Conservation (phyloP, 2,797 vertebrate genomes). For the Capromys pilorides region DNA sequence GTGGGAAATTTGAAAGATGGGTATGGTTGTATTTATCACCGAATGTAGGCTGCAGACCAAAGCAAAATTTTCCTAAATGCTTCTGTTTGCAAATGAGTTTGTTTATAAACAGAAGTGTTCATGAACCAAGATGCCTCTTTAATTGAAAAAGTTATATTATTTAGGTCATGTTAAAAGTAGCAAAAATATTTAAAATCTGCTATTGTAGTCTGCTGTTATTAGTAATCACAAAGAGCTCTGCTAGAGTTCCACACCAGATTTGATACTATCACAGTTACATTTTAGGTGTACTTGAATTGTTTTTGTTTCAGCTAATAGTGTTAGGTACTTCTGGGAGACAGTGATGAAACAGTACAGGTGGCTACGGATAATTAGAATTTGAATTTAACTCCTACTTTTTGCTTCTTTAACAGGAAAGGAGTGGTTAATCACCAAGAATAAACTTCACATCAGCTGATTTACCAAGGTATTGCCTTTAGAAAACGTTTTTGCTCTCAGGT, state of each 20-base stretch:
- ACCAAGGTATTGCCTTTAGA: neutral
- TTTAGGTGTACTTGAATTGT: slow-evolving; percentile 46
- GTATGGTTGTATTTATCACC: neutral
- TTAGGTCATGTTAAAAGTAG: neutral
- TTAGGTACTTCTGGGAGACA: slow-evolving; percentile 34
- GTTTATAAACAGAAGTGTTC: neutral
- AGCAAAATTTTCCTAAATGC: neutral
- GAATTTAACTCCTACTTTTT: slow-evolving; percentile 49
- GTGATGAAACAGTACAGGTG: slow-evolving; percentile 57
- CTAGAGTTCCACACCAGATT: slow-evolving; percentile 48
- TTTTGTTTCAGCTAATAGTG: slow-evolving; percentile 5
- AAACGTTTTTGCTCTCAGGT: neutral
- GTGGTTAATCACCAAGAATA: slow-evolving; percentile 23
- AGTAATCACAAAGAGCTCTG: slow-evolving; percentile 38
- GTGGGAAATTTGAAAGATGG: neutral
- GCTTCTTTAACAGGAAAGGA: neutral
- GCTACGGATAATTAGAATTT: slow-evolving; percentile 41
- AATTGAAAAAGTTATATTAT: neutral
- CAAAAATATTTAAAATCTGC: slow-evolving; percentile 3
- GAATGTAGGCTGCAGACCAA: neutral
- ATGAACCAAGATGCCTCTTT: neutral
- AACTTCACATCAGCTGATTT: neutral
- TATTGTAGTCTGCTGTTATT: neutral
- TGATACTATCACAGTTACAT: slow-evolving; percentile 41
- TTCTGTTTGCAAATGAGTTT: neutral